Evolutionary conservation across 1,140 invertebrate genomes (phyloP).

Genomic region (Drosophila tsacasi): DNA sequence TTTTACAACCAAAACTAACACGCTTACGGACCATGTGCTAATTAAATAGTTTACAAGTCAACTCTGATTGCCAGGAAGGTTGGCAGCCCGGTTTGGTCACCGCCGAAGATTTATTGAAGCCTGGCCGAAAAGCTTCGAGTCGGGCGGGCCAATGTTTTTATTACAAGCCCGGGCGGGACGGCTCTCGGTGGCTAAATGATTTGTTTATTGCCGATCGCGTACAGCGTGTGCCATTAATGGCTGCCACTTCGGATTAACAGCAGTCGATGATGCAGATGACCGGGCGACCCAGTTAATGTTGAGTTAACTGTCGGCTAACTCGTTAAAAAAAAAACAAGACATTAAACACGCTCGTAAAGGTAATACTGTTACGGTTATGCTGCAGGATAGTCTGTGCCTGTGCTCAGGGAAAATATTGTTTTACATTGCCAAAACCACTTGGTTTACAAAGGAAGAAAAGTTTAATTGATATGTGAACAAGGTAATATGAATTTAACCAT

Average conservation of each 20-base stretch:
- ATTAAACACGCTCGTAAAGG: constrained; percentile 42
- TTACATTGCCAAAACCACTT: not conserved
- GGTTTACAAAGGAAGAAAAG: not conserved
- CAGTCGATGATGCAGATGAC: constrained; percentile 44
- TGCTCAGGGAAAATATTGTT: not conserved
- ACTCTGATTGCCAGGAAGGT: constrained; percentile 62
- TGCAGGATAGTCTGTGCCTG: not conserved
- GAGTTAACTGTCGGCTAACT: constrained; percentile 39
- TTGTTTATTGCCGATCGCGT: constrained; percentile 70
- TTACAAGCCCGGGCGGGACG: constrained; percentile 52
- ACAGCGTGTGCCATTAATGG: constrained; percentile 71
- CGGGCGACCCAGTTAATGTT: constrained; percentile 63
- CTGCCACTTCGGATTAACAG: constrained; percentile 70
- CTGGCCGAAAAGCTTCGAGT: constrained; percentile 29
- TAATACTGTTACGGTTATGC: constrained; percentile 38
- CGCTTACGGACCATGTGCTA: constrained; percentile 72
- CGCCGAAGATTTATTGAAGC: constrained; percentile 58
- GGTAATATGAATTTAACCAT: not conserved
- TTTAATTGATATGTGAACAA: too few relatives aligned
- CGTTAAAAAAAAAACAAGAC: constrained; percentile 48
- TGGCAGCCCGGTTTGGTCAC: constrained; percentile 36
- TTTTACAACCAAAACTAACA: constrained; percentile 80
- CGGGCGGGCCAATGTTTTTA: constrained; percentile 35
- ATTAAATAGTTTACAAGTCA: constrained; percentile 83
- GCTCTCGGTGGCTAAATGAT: constrained; percentile 62